Percentiles rank a stretch among this genome's conserved stretches.
phyloP scores from a whole-genome alignment of 2,113 vertebrate genomes.

The Pteronura brasiliensis region DNA sequence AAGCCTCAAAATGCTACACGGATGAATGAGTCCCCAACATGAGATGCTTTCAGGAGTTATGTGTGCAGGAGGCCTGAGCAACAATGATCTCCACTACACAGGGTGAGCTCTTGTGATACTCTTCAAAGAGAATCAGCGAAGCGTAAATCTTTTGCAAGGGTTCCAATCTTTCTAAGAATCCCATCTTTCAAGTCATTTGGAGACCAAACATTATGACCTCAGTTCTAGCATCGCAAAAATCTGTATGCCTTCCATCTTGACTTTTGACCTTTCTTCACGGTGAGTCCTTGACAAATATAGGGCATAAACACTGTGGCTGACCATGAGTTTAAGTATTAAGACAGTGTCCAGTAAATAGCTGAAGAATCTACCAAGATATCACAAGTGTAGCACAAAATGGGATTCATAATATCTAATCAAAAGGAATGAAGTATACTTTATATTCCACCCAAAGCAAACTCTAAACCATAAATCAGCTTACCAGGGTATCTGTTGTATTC shows the following conservation, averaged over 20 bases:
- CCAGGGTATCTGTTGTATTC: neutral
- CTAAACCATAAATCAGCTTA: neutral
- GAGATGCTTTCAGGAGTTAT: neutral
- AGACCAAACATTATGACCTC: neutral
- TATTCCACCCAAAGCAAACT: neutral
- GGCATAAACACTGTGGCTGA: neutral
- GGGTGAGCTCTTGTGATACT: neutral
- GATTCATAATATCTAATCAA: neutral
- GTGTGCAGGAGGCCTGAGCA: neutral
- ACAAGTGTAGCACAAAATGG: neutral
- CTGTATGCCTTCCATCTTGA: neutral
- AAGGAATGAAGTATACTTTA: constrained; percentile 5
- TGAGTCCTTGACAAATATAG: neutral
- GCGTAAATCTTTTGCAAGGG: neutral
- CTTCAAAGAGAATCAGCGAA: neutral
- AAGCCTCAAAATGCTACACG: neutral
- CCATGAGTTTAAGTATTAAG: neutral
- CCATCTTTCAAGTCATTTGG: neutral
- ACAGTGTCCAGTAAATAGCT: neutral
- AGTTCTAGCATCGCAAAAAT: neutral
- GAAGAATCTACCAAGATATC: neutral
- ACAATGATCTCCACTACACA: neutral
- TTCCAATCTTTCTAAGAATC: neutral
- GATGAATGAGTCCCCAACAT: neutral
- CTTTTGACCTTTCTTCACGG: neutral